phyloP scores from a whole-genome alignment of 2,113 vertebrate species.

The Aix galericulata region DNA sequence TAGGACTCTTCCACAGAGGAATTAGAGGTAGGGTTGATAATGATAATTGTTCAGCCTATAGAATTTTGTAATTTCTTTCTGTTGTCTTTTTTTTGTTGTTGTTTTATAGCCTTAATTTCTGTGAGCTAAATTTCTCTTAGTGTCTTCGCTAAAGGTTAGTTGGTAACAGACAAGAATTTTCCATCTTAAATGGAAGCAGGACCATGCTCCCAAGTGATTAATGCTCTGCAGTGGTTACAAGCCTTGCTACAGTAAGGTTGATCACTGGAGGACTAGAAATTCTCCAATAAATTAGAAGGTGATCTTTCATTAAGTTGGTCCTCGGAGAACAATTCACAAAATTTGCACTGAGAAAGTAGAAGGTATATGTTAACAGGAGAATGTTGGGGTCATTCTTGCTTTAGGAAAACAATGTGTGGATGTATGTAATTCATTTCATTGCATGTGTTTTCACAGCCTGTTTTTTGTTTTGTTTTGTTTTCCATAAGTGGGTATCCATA shows the following conservation, averaged over 20 bases:
- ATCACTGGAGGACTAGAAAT: neutral
- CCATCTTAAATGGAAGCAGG: neutral
- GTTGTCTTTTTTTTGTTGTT: neutral
- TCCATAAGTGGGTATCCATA: neutral
- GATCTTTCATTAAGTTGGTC: neutral
- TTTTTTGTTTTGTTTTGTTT: neutral
- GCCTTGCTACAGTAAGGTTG: neutral
- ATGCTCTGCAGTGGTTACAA: neutral
- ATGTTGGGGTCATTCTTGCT: neutral
- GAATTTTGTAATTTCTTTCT: neutral
- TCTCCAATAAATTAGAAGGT: neutral
- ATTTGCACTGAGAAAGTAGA: neutral
- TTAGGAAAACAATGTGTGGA: neutral
- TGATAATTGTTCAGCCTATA: neutral
- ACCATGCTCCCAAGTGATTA: neutral
- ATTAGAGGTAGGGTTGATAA: constrained; percentile 21
- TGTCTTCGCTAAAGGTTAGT: neutral
- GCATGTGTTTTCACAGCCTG: neutral
- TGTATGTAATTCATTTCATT: neutral
- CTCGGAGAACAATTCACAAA: neutral
- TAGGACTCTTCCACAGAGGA: neutral
- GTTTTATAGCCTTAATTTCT: neutral
- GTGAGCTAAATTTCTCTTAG: neutral
- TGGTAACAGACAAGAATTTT: neutral
- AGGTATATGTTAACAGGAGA: neutral